Evolutionary conservation across 2,113 vertebrate genomes (phyloP).

Genomic region (Lepisosteus osseus): DNA sequence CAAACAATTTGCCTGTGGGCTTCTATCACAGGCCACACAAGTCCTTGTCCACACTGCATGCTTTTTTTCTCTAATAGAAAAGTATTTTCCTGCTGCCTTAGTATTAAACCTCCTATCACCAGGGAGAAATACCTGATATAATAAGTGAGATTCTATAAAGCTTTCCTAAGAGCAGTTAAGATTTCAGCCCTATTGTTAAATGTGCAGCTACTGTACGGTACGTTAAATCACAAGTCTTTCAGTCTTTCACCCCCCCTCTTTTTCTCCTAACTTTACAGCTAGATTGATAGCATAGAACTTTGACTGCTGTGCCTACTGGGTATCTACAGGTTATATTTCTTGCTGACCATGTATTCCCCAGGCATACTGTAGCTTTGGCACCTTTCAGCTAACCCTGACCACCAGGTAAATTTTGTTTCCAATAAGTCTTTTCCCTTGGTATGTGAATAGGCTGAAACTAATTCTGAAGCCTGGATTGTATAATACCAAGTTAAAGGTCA

Average conservation of each 20-base stretch:
- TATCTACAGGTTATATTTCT: too few relatives aligned
- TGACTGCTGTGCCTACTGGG: too few relatives aligned
- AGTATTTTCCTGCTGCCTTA: background rate
- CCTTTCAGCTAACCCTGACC: background rate
- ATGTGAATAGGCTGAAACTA: background rate
- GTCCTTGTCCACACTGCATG: background rate
- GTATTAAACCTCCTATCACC: too few relatives aligned
- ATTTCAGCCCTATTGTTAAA: too few relatives aligned
- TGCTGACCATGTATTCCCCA: background rate
- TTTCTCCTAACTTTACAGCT: background rate
- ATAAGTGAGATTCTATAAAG: too few relatives aligned
- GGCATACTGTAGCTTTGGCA: background rate
- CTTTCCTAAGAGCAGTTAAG: too few relatives aligned
- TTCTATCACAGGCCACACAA: background rate
- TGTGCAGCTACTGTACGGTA: too few relatives aligned
- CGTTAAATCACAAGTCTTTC: too few relatives aligned
- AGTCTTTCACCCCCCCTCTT: too few relatives aligned
- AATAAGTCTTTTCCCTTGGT: constrained; percentile 2
- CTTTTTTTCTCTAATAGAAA: background rate
- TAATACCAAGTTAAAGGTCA: constrained; percentile 28
- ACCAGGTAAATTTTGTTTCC: background rate
- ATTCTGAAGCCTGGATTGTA: constrained; percentile 3
- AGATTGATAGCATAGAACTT: background rate
- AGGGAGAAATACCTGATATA: too few relatives aligned
- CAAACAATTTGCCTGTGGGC: background rate